Evolutionary conservation across 1,140 invertebrate species (phyloP), one percentile per base, ranked within the genome.

Genomic region (Pteromalus puparum): DNA sequence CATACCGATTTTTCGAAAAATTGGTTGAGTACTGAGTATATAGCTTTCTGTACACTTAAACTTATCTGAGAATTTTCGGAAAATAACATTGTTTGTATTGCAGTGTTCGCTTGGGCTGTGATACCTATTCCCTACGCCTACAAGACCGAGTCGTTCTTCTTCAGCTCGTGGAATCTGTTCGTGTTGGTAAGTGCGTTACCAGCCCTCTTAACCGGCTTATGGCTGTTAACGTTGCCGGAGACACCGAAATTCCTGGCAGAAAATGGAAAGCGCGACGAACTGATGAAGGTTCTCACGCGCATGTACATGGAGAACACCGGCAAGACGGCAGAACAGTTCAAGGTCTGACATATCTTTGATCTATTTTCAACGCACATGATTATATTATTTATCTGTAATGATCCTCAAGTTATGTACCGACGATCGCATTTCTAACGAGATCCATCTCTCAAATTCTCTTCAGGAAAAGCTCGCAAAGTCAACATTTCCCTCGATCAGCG

Each of bases 241-340:
- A 95, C 94, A 81, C 95, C 95, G 0, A 95, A 95, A 86, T 95
- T 93, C 86, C 89, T 95, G 0, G 90, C 95, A 5, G 91, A 93
- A 38, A 90, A 88, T 83, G 92, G 93, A 86, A 87, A 92, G 68
- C 88, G 92, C 74, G 87, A 91, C 0, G 87, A 93, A 53, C 88
- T 94, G 15, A 78, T 94, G 0, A 85, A 91, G 21, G 90, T 94
- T 12, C 87, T 94, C 2, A 87, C 86, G 34, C 84, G 89, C 21
- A 93, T 94, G 85, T 94, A 90, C 82, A 65, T 88, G 0, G 87
- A 89, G 7, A 94, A 94, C 85, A 94, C 90, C 2, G 90, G 90
- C 21, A 86, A 90, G 9, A 86, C 90, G 9, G 85, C 88, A 1
- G 89, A 90, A 67, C 87, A 90, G 28, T 94, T 84, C 70, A 84